Evolutionary conservation across 2,888 invertebrate genomes (phyloP).

Genomic region (Machimus atricapillus): DNA sequence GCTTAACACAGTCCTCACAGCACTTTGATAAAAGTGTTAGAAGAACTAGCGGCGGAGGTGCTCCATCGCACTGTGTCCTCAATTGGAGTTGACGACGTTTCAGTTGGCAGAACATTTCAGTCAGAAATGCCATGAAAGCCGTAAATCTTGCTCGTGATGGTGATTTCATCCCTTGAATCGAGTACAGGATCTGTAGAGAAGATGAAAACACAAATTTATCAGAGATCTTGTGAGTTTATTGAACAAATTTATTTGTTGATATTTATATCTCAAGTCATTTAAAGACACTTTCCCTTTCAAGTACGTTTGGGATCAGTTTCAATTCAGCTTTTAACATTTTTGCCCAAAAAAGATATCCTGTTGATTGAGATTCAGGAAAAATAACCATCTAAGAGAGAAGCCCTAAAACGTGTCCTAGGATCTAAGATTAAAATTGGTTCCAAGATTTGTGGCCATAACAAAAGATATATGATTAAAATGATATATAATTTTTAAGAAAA

Average conservation of each 20-base stretch:
- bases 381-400: too few species aligned
- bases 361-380: too few species aligned
- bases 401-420: too few species aligned
- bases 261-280: too few species aligned
- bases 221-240: background rate
- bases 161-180: constrained; percentile 65
- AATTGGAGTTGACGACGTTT: constrained; percentile 71
- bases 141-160: constrained; percentile 72
- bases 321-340: too few species aligned
- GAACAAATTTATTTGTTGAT: background rate
- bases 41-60: constrained; percentile 76
- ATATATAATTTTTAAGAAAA: too few species aligned
- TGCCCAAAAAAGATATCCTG: too few species aligned
- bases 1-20: constrained; percentile 85
- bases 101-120: constrained; percentile 89
- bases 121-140: constrained; percentile 88
- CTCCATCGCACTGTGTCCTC: constrained; percentile 66
- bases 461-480: too few species aligned
- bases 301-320: too few species aligned
- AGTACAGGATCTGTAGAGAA: constrained; percentile 58
- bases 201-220: background rate
- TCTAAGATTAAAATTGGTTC: too few species aligned
- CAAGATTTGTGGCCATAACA: too few species aligned
- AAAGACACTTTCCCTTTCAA: too few species aligned
- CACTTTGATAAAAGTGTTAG: constrained; percentile 86